Evolutionary conservation across 2,888 invertebrate genomes (phyloP), one percentile per base, ranked within the genome.

Genomic region (Fragum fragum): DNA sequence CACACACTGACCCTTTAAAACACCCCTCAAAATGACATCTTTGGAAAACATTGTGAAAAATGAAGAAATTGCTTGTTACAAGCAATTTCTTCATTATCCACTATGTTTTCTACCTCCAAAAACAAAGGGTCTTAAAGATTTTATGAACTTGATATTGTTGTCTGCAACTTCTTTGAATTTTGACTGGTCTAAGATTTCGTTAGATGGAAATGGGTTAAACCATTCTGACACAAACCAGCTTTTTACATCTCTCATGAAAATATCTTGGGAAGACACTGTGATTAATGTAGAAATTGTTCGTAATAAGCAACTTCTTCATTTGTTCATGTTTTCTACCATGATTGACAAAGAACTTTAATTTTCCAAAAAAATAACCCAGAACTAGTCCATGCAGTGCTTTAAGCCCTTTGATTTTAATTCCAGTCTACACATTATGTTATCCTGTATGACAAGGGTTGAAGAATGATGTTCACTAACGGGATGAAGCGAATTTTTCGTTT

Each of bases 291-390:
- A 63, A 36, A 36, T 21, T 36, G 36, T 3, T 36, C 1, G 3
- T 63, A 32, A 7, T n/a, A 6, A 36, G 63, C 36, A 63, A 2
- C 2, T 63, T 63, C n/a, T 39, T 21, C 63, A 29, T 63, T 63
- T 63, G 2, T n/a, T 14, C 9, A 29, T 5, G 18, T 63, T 29
- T 7, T 63, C 32, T 63, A 23, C 5, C 21, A 32, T n/a, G n/a
- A n/a, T n/a, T n/a, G n/a, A n/a, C n/a, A n/a, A n/a, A n/a, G n/a
- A n/a, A n/a, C n/a, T n/a, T n/a, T n/a, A n/a, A n/a, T n/a, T n/a
- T n/a, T n/a, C n/a, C n/a, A n/a, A n/a, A n/a, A n/a, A n/a, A n/a
- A n/a, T n/a, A n/a, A n/a, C n/a, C n/a, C n/a, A n/a, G n/a, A n/a
- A n/a, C n/a, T n/a, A n/a, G n/a, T n/a, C n/a, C n/a, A n/a, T n/a